Conservation (phyloP, 2,113 vertebrate species). For the Lichenostomus cassidix region DNA sequence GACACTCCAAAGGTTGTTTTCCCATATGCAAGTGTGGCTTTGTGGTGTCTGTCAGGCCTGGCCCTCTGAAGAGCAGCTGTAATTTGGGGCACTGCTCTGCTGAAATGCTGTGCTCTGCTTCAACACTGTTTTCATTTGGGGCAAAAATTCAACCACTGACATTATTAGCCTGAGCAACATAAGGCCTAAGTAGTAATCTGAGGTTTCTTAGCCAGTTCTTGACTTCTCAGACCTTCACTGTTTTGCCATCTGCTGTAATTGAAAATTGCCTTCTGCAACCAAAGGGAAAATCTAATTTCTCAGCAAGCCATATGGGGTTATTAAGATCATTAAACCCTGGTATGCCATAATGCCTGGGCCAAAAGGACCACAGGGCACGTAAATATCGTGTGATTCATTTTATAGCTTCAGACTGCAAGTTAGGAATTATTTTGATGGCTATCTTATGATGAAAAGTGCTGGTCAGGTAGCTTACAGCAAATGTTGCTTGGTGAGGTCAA, state of each 20-base stretch:
- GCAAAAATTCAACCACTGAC: background rate
- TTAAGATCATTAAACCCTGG: slow-evolving; percentile 63
- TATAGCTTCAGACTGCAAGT: slow-evolving; percentile 19
- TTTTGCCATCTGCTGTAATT: slow-evolving; percentile 68
- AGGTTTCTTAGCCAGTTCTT: slow-evolving; percentile 55
- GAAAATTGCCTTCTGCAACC: slow-evolving; percentile 65
- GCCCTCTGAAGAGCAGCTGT: background rate
- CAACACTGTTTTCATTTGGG: background rate
- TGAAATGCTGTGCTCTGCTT: background rate
- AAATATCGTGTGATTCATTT: slow-evolving; percentile 57
- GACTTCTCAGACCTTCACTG: slow-evolving; percentile 65
- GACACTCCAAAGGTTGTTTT: background rate
- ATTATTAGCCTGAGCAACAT: slow-evolving; percentile 13
- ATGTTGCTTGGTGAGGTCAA: slow-evolving; percentile 1
- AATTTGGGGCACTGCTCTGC: background rate
- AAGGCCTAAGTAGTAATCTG: slow-evolving; percentile 45
- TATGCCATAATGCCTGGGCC: slow-evolving; percentile 50
- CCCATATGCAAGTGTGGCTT: background rate
- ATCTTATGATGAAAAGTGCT: slow-evolving; percentile 28
- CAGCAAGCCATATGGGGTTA: slow-evolving; percentile 67
- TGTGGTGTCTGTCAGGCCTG: background rate
- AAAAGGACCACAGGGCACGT: slow-evolving; percentile 37
- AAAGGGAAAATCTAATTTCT: slow-evolving; percentile 68
- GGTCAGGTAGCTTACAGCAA: slow-evolving; percentile 29
- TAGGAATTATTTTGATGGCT: slow-evolving; percentile 36